These are phyloP conservation scores for Hylaeus volcanicus DNA, from an alignment of 1,140 invertebrate genomes.

Conservation along the genomic window DNA sequence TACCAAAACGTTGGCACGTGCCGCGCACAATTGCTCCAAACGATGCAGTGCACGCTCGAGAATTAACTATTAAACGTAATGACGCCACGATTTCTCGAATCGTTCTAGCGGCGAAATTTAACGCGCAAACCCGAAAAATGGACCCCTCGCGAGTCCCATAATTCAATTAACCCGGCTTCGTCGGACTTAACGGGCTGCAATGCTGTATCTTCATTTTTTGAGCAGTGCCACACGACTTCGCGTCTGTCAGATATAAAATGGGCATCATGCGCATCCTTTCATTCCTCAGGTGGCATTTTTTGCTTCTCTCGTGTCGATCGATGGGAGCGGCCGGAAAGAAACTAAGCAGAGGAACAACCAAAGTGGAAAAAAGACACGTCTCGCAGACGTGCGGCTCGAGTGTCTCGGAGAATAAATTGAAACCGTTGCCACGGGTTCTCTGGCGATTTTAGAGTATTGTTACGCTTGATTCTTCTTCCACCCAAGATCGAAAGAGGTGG, in stretches of 20 bases:
- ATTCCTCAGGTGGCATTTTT: too few relatives aligned
- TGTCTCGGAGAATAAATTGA: conserved; percentile 25
- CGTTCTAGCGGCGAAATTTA: conserved; percentile 38
- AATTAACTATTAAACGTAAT: conserved; percentile 63
- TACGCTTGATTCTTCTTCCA: conserved; percentile 19
- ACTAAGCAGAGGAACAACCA: neutral
- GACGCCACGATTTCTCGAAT: conserved; percentile 59
- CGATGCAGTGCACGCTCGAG: conserved; percentile 15
- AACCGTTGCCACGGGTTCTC: neutral
- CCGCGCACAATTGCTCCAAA: too few relatives aligned
- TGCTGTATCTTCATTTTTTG: conserved; percentile 58
- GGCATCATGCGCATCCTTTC: neutral
- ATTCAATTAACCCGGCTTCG: conserved; percentile 63
- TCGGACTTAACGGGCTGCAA: conserved; percentile 65
- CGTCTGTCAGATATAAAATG: conserved; percentile 24
- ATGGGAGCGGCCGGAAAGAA: neutral
- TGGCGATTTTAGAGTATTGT: conserved; percentile 28
- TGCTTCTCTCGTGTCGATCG: conserved; percentile 39
- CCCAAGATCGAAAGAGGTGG: neutral
- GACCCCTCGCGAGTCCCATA: conserved; percentile 45
- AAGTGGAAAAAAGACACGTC: conserved; percentile 24
- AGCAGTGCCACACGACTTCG: conserved; percentile 47
- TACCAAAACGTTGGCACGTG: too few relatives aligned
- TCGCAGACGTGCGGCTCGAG: neutral
- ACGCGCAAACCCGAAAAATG: conserved; percentile 8